Conservation (phyloP, 2,113 vertebrate species). For the Cynopterus brachyotis region DNA sequence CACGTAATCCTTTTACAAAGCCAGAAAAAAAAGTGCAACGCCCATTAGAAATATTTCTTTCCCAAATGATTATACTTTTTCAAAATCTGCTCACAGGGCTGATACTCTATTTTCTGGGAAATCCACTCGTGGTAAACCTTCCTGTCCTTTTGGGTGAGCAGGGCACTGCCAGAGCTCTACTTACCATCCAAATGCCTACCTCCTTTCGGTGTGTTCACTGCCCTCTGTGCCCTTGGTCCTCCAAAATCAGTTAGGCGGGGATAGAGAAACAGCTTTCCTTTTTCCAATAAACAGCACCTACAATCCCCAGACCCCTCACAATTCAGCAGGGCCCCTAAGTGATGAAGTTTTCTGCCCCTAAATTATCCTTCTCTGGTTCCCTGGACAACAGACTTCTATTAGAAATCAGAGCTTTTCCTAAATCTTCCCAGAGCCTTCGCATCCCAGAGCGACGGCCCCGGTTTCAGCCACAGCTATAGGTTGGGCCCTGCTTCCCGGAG, state of each 20-base stretch:
- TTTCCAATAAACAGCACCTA: neutral
- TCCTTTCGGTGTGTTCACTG: neutral
- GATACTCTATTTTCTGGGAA: neutral
- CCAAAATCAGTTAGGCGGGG: neutral
- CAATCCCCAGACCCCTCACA: neutral
- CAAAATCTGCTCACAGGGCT: neutral
- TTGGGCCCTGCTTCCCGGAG: slow-evolving; percentile 11
- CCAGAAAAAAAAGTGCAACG: neutral
- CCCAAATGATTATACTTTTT: neutral
- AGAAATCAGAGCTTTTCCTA: neutral
- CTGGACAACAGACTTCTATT: neutral
- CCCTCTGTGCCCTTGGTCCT: neutral
- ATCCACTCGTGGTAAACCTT: neutral
- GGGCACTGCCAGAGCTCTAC: neutral
- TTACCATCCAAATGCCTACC: neutral
- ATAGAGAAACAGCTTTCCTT: neutral
- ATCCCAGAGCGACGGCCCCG: neutral
- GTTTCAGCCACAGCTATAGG: neutral
- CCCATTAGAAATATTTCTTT: neutral
- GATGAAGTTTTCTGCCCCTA: neutral
- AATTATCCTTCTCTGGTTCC: neutral
- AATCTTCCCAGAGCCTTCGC: neutral
- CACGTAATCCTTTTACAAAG: neutral
- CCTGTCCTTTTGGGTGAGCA: neutral
- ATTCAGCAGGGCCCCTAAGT: neutral